Evolutionary conservation across 2,888 invertebrate genomes (phyloP), one percentile per base, ranked within the genome.

Genomic region (Hydrotaea cyrtoneurina): DNA sequence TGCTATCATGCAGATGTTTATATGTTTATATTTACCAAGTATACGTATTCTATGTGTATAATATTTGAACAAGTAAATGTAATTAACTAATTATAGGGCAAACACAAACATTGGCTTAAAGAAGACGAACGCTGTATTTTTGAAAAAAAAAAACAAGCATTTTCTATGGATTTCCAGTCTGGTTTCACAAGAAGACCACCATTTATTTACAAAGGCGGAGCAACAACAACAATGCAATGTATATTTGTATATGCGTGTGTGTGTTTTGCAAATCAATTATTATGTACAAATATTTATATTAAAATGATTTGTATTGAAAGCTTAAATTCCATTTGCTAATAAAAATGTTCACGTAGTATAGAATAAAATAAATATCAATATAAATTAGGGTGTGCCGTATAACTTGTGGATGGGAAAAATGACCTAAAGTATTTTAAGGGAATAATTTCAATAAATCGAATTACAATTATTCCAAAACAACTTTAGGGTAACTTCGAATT

Each of bases 11-110:
- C 3, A 4, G 17, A 53, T 53, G 19, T 53, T 19, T 53, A 53
- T 43, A 13, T 50, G 50, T n/a, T 2, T 50, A 50, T 50, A 50
- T 50, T 31, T 31, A 31, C 31, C 31, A 4, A 31, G 2, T 50
- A 50, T 50, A 2, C 7, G 50, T 50, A n/a, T n/a, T n/a, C n/a
- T n/a, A 50, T n/a, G n/a, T 39, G 39, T 39, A 13, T n/a, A 50
- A n/a, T 4, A 13, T 31, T 7, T 13, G 13, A n/a, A 50, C 2
- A 50, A 50, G n/a, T n/a, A 50, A 50, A 50, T n/a, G n/a, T 50
- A n/a, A 55, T 55, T 55, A 21, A 55, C 23, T 55, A 55, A 55
- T 55, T 55, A 55, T 55, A 55, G 17, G 21, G 23, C 17, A 55
- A 55, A 55, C 21, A 55, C 21, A 55, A 21, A 21, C 19, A 53